Percentiles rank a stretch among this genome's conserved stretches.
Evolutionary conservation across 2,113 vertebrate species (phyloP).

Genomic region (Orcinus orca): DNA sequence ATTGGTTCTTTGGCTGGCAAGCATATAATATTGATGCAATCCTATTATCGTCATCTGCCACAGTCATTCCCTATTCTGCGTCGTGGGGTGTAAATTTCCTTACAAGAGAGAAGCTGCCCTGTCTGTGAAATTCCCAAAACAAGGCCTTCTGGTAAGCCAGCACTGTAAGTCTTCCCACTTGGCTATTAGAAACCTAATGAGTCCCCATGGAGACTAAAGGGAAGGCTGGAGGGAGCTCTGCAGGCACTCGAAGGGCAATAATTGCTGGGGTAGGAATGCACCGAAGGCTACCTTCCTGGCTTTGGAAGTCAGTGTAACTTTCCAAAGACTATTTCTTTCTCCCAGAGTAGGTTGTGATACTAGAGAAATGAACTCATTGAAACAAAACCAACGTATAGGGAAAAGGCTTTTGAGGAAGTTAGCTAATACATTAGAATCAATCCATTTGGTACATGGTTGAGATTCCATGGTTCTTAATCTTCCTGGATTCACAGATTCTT

Average conservation of each 20-base stretch:
- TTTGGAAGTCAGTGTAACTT: slow-evolving; percentile 59
- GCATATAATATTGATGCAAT: slow-evolving; percentile 36
- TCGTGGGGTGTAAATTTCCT: slow-evolving; percentile 30
- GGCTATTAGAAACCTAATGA: slow-evolving; percentile 55
- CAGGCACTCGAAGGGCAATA: slow-evolving; percentile 54
- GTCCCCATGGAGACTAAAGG: slow-evolving; percentile 50
- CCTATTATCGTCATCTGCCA: slow-evolving; percentile 37
- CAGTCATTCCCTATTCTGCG: not conserved
- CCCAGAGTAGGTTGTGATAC: not conserved
- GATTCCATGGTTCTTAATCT: not conserved
- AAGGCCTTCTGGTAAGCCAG: slow-evolving; percentile 63
- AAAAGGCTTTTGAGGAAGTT: not conserved
- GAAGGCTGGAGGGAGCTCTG: slow-evolving; percentile 38
- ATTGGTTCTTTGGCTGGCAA: slow-evolving; percentile 26
- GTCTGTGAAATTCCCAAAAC: slow-evolving; percentile 53
- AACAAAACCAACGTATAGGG: slow-evolving; percentile 22
- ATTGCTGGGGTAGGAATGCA: slow-evolving; percentile 33
- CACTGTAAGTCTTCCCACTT: slow-evolving; percentile 10
- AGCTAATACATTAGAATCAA: not conserved
- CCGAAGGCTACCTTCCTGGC: slow-evolving; percentile 43
- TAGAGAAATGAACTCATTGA: slow-evolving; percentile 28
- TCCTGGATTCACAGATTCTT: not conserved
- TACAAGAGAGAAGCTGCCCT: slow-evolving; percentile 34
- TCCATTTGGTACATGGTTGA: not conserved
- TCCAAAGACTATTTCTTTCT: slow-evolving; percentile 22